A percentile compares a stretch with the other conserved stretches of the same genome.
phyloP scores from a whole-genome alignment of 2,797 vertebrate species.

The Clarias platycephalus region DNA sequence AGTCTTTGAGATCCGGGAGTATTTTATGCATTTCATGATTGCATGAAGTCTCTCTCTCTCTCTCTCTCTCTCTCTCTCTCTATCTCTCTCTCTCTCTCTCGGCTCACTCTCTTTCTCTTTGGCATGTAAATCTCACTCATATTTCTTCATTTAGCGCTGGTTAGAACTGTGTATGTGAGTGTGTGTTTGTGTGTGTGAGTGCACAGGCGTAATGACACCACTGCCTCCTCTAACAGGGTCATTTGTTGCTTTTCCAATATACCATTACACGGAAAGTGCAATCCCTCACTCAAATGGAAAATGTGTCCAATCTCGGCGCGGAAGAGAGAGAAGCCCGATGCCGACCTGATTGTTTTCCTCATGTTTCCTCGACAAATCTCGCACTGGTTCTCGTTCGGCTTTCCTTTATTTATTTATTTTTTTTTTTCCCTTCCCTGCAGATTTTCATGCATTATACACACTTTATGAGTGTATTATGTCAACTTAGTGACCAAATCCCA shows the following conservation, averaged over 20 bases:
- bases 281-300: conserved; percentile 60
- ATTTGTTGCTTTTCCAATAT: conserved; percentile 64
- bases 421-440: conserved; percentile 15
- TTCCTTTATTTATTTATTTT: conserved; percentile 1
- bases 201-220: conserved; percentile 58
- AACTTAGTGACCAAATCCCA: conserved; percentile 27
- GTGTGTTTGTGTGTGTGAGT: conserved; percentile 29
- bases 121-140: conserved; percentile 49
- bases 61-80: conserved; percentile 5
- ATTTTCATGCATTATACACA: conserved; percentile 49
- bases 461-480: conserved; percentile 48
- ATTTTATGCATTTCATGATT: conserved; percentile 47
- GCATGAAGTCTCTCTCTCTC: conserved; percentile 25
- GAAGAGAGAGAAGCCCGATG: conserved; percentile 45
- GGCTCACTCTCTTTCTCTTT: conserved; percentile 25
- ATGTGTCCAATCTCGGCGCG: conserved; percentile 46
- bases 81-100: conserved; percentile 4
- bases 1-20: conserved; percentile 53
- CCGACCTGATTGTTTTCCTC: conserved; percentile 51
- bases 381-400: conserved; percentile 9
- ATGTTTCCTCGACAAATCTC: conserved; percentile 52
- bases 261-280: conserved; percentile 59
- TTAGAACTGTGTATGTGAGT: conserved; percentile 42
- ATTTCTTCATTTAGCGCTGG: conserved; percentile 59
- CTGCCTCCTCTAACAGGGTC: conserved; percentile 60